Conservation (phyloP, 1,140 invertebrate species). For the Aphidius gifuensis region DNA sequence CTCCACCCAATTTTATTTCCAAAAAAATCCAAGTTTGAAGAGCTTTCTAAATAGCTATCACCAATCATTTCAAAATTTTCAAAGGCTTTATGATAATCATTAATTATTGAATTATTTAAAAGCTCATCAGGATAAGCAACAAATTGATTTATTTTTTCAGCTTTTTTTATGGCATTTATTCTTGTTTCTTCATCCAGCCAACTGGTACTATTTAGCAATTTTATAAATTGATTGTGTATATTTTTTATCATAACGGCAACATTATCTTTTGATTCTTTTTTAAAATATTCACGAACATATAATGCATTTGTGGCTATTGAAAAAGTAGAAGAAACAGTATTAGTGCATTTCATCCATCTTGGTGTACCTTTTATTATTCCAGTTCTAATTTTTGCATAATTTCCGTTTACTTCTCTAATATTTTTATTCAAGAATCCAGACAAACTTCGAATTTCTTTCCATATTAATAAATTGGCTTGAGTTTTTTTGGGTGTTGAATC, state of each 20-base stretch:
- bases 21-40: conserved; percentile 71
- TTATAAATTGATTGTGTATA: neutral
- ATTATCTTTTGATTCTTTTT: conserved; percentile 53
- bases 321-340: conserved; percentile 68
- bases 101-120: conserved; percentile 68
- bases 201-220: conserved; percentile 48
- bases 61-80: conserved; percentile 67
- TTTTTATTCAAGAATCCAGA: conserved; percentile 71
- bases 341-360: conserved; percentile 81
- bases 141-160: conserved; percentile 55
- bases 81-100: conserved; percentile 62
- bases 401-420: conserved; percentile 67
- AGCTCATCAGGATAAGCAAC: conserved; percentile 64
- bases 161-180: conserved; percentile 58
- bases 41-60: conserved; percentile 69
- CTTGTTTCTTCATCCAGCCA: conserved; percentile 72
- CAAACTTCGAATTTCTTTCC: conserved; percentile 70
- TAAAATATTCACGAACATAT: conserved; percentile 59
- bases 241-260: conserved; percentile 34
- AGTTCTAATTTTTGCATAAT: conserved; percentile 70
- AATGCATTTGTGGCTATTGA: conserved; percentile 65
- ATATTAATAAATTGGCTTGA: conserved; percentile 78
- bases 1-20: conserved; percentile 72
- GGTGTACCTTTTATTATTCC: conserved; percentile 72
- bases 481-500: conserved; percentile 59